phyloP scores from a whole-genome alignment of 2,797 vertebrate genomes.

The Galago senegalensis region DNA sequence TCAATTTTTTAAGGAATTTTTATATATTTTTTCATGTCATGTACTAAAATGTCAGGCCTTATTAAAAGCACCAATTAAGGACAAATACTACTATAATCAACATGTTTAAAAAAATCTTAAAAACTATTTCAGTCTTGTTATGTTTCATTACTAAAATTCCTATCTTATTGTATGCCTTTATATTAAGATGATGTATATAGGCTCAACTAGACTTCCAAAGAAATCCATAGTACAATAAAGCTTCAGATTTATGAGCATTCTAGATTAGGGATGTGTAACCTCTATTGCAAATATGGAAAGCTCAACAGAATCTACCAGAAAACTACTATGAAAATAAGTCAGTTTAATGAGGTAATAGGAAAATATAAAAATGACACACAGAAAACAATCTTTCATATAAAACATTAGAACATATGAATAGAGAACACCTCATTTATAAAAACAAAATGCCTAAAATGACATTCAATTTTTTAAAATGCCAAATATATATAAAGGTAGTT shows the following conservation, averaged over 20 bases:
- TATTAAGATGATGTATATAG: neutral
- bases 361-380: neutral
- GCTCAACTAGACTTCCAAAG: neutral
- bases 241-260: neutral
- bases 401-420: neutral
- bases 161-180: neutral
- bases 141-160: neutral
- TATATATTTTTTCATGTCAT: neutral
- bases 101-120: neutral
- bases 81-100: neutral
- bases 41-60: neutral
- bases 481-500: neutral
- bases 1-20: neutral
- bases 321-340: neutral
- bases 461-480: neutral
- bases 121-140: neutral
- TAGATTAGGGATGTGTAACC: neutral
- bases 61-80: neutral
- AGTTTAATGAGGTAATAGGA: neutral
- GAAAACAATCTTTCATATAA: neutral
- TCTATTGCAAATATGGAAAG: neutral
- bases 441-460: neutral
- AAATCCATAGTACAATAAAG: neutral
- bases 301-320: conserved; percentile 8
- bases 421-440: neutral